These are phyloP conservation scores for Cololabis saira DNA, from an alignment of 2,113 vertebrate species.

Conservation along the genomic window DNA sequence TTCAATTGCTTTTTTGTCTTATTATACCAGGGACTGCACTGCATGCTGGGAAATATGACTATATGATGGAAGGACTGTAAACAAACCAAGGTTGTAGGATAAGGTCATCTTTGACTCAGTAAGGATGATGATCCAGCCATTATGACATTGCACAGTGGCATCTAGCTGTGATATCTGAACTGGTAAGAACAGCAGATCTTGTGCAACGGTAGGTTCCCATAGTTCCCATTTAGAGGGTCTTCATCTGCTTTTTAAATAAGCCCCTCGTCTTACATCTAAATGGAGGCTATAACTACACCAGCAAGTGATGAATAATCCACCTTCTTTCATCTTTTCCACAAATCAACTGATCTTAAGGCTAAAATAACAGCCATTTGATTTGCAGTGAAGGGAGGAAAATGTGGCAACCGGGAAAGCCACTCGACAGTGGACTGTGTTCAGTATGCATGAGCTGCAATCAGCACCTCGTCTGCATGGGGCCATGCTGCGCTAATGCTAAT, in stretches of 20 bases:
- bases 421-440: slow-evolving; percentile 31
- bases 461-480: slow-evolving; percentile 19
- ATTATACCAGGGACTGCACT: slow-evolving; percentile 26
- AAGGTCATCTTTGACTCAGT: slow-evolving; percentile 19
- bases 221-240: background rate
- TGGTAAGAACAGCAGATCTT: slow-evolving; percentile 13
- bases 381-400: slow-evolving; percentile 44
- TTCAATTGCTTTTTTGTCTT: slow-evolving; percentile 27
- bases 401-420: slow-evolving; percentile 34
- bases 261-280: slow-evolving; percentile 22
- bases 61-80: slow-evolving; percentile 27
- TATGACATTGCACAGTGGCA: slow-evolving; percentile 1
- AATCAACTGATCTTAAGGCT: slow-evolving; percentile 39
- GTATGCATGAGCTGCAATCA: slow-evolving; percentile 54
- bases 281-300: slow-evolving; percentile 12
- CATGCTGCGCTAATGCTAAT: slow-evolving; percentile 37
- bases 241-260: slow-evolving; percentile 44
- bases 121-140: background rate
- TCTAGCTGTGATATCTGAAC: slow-evolving; percentile 36
- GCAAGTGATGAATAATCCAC: slow-evolving; percentile 17
- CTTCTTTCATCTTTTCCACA: slow-evolving; percentile 39
- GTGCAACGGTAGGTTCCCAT: background rate
- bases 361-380: slow-evolving; percentile 53
- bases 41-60: slow-evolving; percentile 31
- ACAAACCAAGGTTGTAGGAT: slow-evolving; percentile 39